phyloP scores from a whole-genome alignment of 1,140 invertebrate genomes.

The Colletes gigas region DNA sequence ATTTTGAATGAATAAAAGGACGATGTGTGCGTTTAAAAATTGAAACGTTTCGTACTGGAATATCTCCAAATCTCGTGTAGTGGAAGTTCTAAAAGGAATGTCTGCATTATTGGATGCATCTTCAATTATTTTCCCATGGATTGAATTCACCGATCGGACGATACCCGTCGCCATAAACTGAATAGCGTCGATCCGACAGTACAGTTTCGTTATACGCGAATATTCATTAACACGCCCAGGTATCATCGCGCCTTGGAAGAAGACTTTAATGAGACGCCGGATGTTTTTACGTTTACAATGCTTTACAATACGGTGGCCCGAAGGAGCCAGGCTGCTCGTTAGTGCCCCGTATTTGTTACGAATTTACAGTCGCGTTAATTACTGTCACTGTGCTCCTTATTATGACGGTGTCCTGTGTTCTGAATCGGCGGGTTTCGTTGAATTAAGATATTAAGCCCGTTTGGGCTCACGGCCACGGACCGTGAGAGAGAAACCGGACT shows the following conservation, averaged over 20 bases:
- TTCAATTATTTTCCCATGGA: too few relatives aligned
- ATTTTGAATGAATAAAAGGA: too few relatives aligned
- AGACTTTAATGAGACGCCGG: slow-evolving; percentile 26
- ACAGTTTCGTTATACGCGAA: not conserved
- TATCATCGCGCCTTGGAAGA: not conserved
- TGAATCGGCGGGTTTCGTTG: slow-evolving; percentile 13
- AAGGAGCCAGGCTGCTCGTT: slow-evolving; percentile 2
- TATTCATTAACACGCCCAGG: slow-evolving; percentile 6
- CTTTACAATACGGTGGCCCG: not conserved
- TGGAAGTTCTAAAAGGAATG: too few relatives aligned
- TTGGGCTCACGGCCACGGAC: not conserved
- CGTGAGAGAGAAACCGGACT: not conserved
- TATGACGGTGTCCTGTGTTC: not conserved
- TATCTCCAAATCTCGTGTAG: too few relatives aligned
- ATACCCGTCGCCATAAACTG: too few relatives aligned
- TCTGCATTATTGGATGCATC: too few relatives aligned
- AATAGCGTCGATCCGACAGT: not conserved
- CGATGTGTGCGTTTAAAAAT: too few relatives aligned
- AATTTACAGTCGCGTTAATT: slow-evolving; percentile 36
- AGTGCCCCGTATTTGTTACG: slow-evolving; percentile 3
- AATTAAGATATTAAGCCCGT: slow-evolving; percentile 26
- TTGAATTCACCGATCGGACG: too few relatives aligned
- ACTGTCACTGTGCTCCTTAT: slow-evolving; percentile 22
- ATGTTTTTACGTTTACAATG: slow-evolving; percentile 26
- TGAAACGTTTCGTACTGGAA: too few relatives aligned